Base-by-base conservation (phyloP, 2,113 vertebrate species). In the Python bivittatus region DNA sequence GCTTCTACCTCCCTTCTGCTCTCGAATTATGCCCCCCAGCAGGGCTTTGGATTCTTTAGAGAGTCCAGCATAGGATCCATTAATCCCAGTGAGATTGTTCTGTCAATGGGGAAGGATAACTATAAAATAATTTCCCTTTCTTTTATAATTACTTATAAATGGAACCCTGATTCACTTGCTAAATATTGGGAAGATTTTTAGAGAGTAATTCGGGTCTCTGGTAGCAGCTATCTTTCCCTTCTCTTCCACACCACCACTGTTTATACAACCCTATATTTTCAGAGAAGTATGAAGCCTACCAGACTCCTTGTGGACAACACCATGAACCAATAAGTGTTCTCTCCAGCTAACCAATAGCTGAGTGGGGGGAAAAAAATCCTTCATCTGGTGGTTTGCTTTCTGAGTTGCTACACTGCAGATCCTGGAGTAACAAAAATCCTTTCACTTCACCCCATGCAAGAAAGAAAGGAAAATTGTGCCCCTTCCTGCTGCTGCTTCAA, bases 41-140 rank as follows among this genome's bases (percentile, higher is more conserved):
- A 72, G 13, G 68, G 13, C 6, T 6, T 23, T 88, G 25, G 2
- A 15, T 61, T 27, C n/a, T n/a, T 52, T 52, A 54, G 29, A 88
- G 52, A 53, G 38, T 15, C 6, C 23, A 48, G 13, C 44, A 9
- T 25, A 84, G 25, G 10, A 61, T 4, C 33, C 25, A 38, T 3
- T 23, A 58, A 17, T 25, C 44, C 60, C 27, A 72, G 23, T n/a
- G 27, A 38, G 38, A 33, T 58, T 89, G 91, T 44, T 88, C 88
- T 88, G 88, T 92, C 93, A 88, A 2, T 88, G 93, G 94, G 60
- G 58, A 60, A 48, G 52, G 27, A 15, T 53, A 1, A 58, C 54
- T 27, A 48, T 60, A 42, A 90, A 33, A 5, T 38, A 54, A 60
- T 4, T 42, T 68, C 61, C 29, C 44, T 33, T 56, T 86, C 48